These are phyloP conservation scores for Argyresthia albistria DNA, from an alignment of 2,888 invertebrate species.

Conservation along the genomic window DNA sequence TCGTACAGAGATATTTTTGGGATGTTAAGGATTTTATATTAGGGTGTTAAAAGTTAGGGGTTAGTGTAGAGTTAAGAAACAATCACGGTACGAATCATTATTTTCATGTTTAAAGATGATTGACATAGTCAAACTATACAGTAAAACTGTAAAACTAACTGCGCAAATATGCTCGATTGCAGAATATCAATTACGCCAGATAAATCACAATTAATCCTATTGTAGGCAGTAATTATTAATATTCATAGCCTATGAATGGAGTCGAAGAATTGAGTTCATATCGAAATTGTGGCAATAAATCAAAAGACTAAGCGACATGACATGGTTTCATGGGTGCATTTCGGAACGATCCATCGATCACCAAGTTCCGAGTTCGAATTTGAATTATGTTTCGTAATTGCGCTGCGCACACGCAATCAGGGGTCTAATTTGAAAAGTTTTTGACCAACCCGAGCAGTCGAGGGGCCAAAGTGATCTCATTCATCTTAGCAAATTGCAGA, in stretches of 20 bases:
- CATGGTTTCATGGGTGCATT: conserved; percentile 29
- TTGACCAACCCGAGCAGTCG: no score
- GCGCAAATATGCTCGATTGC: no score
- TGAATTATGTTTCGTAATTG: conserved; percentile 57
- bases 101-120: neutral
- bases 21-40: neutral
- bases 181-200: neutral
- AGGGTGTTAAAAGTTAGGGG: no score
- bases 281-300: conserved; percentile 33
- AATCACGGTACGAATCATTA: no score
- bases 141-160: no score
- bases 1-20: neutral
- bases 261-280: conserved; percentile 7
- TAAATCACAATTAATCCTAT: conserved; percentile 1
- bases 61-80: no score
- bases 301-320: conserved; percentile 44
- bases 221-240: neutral
- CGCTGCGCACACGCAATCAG: conserved; percentile 32
- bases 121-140: neutral
- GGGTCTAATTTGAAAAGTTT: neutral
- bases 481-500: no score
- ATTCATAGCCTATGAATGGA: conserved; percentile 5
- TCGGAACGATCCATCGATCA: conserved; percentile 40
- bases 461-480: no score
- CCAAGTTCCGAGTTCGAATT: conserved; percentile 47